Evolutionary conservation across 2,888 invertebrate species (phyloP), one percentile per base, ranked within the genome.

Genomic region (Trichogramma evanescens): DNA sequence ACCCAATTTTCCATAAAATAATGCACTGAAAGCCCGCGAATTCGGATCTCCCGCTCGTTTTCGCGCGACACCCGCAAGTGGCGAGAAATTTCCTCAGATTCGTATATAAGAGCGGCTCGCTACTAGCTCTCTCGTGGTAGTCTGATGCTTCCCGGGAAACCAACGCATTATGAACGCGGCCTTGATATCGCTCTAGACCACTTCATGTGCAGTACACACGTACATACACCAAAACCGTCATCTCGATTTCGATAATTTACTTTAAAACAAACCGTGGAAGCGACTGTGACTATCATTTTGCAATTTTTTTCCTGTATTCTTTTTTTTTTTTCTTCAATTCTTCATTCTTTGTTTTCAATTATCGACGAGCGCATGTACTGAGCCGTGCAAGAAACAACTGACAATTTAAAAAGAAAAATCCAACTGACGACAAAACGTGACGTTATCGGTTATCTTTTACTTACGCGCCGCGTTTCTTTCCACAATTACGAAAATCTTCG

Each of bases 131-230:
- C 0, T 51, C 58, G 69, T 62, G 73, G 66, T 74, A 72, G 74
- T 74, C 74, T 63, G 74, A 69, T 68, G 65, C 71, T 73, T 74
- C 74, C 68, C 74, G 64, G 73, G 67, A 53, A 70, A 68, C 68
- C 63, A 63, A 64, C 66, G 67, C 71, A 68, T 66, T 67, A 65
- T 71, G 69, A 54, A 62, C 44, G 56, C 59, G 62, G 62, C 62
- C 60, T 55, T 54, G 52, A 42, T 41, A 50, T 10, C 45, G 45
- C 50, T 57, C 53, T 56, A 56, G 59, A 59, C 55, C 63, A 58
- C 57, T 52, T 60, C 56, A 56, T 58, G 58, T 58, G 60, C 56
- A 60, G 58, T 58, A 61, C 61, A 58, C 61, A 56, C 56, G 63
- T 64, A 64, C 63, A 64, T 64, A 63, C 61, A 63, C 56, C 54